Evolutionary conservation across 2,113 vertebrate genomes (phyloP).

Genomic region (Indicator indicator): DNA sequence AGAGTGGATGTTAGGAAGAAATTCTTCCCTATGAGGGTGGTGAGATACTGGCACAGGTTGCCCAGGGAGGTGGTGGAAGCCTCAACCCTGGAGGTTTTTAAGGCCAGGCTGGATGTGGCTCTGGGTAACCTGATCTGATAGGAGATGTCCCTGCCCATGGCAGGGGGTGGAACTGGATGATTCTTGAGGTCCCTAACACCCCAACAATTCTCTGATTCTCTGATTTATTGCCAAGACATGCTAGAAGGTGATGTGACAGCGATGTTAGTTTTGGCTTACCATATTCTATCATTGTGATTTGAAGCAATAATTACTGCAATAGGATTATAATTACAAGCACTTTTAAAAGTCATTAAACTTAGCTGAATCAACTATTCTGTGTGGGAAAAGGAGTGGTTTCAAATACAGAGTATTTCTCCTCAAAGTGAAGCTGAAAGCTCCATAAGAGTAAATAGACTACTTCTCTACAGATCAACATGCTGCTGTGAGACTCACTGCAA

Average conservation of each 20-base stretch:
- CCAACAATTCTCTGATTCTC: not conserved
- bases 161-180: no score
- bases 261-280: not conserved
- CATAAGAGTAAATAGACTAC: not conserved
- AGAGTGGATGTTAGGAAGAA: no score
- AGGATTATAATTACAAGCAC: constrained; percentile 20
- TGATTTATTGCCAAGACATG: not conserved
- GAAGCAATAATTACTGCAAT: constrained; percentile 23
- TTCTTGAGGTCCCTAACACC: no score
- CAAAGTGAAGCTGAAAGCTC: not conserved
- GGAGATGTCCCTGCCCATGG: no score
- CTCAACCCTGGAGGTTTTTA: no score
- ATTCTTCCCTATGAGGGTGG: no score
- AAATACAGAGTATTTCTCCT: not conserved
- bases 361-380: not conserved
- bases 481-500: not conserved
- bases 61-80: no score
- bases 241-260: not conserved
- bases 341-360: constrained; percentile 31
- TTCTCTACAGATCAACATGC: not conserved
- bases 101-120: no score
- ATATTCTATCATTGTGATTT: not conserved
- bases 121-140: no score
- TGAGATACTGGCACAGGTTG: no score
- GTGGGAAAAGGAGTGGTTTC: not conserved